Conservation (phyloP, 2,888 invertebrate genomes). For the Hypolimnas misippus region DNA sequence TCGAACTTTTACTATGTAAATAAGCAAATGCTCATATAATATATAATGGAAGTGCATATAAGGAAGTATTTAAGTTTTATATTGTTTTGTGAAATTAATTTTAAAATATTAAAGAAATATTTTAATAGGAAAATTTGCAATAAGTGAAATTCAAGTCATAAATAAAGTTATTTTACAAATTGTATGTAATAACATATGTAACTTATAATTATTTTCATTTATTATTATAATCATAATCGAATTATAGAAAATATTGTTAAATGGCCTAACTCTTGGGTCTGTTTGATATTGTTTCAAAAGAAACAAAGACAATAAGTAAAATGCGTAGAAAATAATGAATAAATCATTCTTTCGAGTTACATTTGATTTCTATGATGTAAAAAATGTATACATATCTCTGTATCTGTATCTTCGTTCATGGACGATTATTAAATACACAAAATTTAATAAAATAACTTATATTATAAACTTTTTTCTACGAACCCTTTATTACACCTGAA, state of each 20-base stretch:
- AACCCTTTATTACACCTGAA: constrained; percentile 26
- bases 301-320: constrained; percentile 53
- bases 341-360: constrained; percentile 3
- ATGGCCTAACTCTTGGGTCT: constrained; percentile 4
- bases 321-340: constrained; percentile 28
- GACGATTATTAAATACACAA: constrained; percentile 15
- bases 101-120: not conserved
- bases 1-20: constrained; percentile 33
- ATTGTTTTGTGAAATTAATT: not conserved
- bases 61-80: not conserved
- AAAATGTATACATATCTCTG: constrained; percentile 17
- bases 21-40: constrained; percentile 35
- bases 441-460: constrained; percentile 14
- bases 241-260: not conserved
- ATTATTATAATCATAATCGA: constrained; percentile 7
- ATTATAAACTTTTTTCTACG: constrained; percentile 17
- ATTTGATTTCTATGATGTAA: constrained; percentile 14
- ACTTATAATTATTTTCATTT: not conserved
- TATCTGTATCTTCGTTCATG: constrained; percentile 15
- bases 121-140: constrained; percentile 4
- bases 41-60: constrained; percentile 10
- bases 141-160: constrained; percentile 3
- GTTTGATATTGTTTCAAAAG: constrained; percentile 33
- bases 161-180: not conserved
- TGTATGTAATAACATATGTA: not conserved